Evolutionary conservation across 2,888 invertebrate species (phyloP), one percentile per base, ranked within the genome.

Genomic region (Fragum fragum): DNA sequence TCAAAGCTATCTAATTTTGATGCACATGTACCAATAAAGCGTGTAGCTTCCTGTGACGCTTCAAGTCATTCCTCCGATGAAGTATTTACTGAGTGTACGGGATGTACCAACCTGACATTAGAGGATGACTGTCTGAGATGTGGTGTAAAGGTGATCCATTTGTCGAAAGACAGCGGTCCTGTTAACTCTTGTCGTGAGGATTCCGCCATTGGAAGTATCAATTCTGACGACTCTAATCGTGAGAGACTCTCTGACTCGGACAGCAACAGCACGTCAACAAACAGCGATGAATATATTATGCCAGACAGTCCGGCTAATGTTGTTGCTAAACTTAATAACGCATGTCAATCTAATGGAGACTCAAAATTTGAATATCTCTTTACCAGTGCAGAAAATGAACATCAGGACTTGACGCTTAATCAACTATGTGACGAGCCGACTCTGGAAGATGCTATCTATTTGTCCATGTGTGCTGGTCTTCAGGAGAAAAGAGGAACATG

Each of bases 191-290:
- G 74, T 1, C 72, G 79, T 28, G 75, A 71, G 69, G 86, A 83
- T 66, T 83, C 83, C 7, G 83, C 83, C 14, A 77, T 81, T 47
- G 76, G 76, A 53, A 83, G 83, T 57, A 76, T 79, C 42, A 79
- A 79, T 32, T 86, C 86, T 18, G 80, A 83, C 72, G 85, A 81
- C n/a, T 79, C 77, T 5, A 71, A 79, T 23, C 55, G 42, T 7
- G 52, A 36, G 18, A 18, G 57, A 9, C 68, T 69, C 21, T 57
- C 68, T 16, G 75, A 77, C 23, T 73, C 68, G 6, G 59, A 47
- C 11, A 73, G 68, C 47, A 32, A 28, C n/a, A 66, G 75, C 57
- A 74, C 57, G 21, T 55, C 68, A 1, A 68, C 68, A 1, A 53
- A 36, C 14, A 76, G 81, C 63, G 66, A 78, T 68, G 84, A 77